These are phyloP conservation scores for Enteromius radiatus DNA, from an alignment of 2,797 vertebrate species.

Conservation along the genomic window DNA sequence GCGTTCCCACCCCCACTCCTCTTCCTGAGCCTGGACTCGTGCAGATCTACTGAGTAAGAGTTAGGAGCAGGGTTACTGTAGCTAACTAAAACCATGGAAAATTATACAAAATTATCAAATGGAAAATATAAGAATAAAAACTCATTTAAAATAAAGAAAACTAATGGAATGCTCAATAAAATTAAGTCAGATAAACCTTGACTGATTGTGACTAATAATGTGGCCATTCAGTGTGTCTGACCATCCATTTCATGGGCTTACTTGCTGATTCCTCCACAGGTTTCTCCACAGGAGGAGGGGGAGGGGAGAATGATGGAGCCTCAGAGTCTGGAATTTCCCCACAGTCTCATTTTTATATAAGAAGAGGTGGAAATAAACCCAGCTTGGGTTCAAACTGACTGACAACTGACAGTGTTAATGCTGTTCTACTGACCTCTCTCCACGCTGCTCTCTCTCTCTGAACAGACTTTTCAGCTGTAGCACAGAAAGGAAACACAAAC, in stretches of 20 bases:
- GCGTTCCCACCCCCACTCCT: neutral
- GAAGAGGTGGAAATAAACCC: neutral
- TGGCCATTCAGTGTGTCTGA: neutral
- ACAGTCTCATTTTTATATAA: conserved; percentile 35
- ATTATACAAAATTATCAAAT: neutral
- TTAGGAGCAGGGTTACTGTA: neutral
- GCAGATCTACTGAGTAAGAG: neutral
- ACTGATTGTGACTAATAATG: neutral
- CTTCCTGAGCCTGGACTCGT: conserved; percentile 1
- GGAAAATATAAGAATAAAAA: neutral
- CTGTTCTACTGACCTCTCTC: conserved; percentile 37
- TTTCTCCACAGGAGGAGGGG: neutral
- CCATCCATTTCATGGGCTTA: neutral
- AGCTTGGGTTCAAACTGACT: neutral
- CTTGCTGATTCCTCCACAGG: conserved; percentile 9
- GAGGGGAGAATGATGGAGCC: neutral
- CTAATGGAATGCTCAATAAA: neutral
- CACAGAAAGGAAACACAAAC: conserved; percentile 6
- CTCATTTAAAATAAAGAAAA: neutral
- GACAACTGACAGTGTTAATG: neutral
- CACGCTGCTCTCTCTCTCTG: conserved; percentile 71
- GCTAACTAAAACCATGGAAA: neutral
- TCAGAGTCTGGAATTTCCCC: conserved; percentile 18
- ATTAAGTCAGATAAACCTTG: neutral
- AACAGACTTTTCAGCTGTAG: conserved; percentile 80